Evolutionary conservation across 2,797 vertebrate genomes (phyloP), one percentile per base, ranked within the genome.

Genomic region (Spondyliosoma cantharus): DNA sequence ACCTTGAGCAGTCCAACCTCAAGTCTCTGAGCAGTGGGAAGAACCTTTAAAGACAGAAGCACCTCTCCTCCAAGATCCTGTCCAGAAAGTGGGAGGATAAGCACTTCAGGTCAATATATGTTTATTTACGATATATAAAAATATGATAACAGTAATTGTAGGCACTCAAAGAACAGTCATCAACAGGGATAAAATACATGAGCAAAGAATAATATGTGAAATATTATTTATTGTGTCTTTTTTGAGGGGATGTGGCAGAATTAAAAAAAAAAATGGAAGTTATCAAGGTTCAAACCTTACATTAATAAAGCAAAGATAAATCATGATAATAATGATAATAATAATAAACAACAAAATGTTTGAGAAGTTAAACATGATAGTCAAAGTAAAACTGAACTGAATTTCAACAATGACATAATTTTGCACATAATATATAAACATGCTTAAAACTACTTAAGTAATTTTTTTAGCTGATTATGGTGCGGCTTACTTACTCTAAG

Each of bases 1-100:
- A 96, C 89, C 87, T 95, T 96, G 19, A 96, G 80, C 63, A 96
- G 81, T 43, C 94, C 94, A 3, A 95, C 87, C 82, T 96, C 95
- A 29, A 94, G 87, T 83, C 93, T 95, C 86, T 94, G 94, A 53
- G 93, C 92, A 12, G 94, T 93, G 19, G 95, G 95, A 58, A 96
- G 91, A 73, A 95, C 95, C 90, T 93, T 96, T 11, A 96, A 75
- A 0, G 93, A 95, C 27, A 96, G 81, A 15, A 97, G 92, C 3
- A 95, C 90, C 75, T 95, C 87, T 73, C 95, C 96, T 16, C 95
- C 95, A 16, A 88, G 59, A 80, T 96, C 95, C 96, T 96, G 87
- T 32, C 7, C 22, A 76, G 4, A 70, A 29, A 14, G 22, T 4
- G 5, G 62, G 9, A 63, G 1, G 37, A 57, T 9, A 5, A 65